Percentiles rank a stretch among this genome's conserved stretches.
phyloP scores from a whole-genome alignment of 2,113 vertebrate genomes.

The Heptranchias perlo region DNA sequence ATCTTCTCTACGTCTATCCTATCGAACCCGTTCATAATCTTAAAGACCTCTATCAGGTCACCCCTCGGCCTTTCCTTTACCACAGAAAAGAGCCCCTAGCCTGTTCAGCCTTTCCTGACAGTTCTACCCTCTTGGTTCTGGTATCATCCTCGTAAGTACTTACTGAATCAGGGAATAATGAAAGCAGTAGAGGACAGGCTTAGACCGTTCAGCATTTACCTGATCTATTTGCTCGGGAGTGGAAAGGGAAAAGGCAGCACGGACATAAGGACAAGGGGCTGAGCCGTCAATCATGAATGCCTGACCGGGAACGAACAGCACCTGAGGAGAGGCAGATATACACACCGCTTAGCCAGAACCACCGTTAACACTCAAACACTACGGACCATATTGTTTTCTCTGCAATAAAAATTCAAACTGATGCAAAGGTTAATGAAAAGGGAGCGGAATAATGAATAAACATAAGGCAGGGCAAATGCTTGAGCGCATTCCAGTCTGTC shows the following conservation, averaged over 20 bases:
- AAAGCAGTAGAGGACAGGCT: too few relatives aligned
- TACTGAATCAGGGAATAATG: not conserved
- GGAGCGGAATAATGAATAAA: too few relatives aligned
- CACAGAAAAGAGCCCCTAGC: not conserved
- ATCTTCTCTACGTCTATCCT: too few relatives aligned
- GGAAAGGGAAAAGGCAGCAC: slow-evolving; percentile 76
- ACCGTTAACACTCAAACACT: too few relatives aligned
- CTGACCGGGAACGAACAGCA: slow-evolving; percentile 79
- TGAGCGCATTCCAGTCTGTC: too few relatives aligned
- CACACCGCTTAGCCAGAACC: not conserved
- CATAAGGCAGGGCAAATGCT: too few relatives aligned
- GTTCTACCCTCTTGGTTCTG: not conserved
- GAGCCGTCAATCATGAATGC: slow-evolving; percentile 68
- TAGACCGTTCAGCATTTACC: too few relatives aligned
- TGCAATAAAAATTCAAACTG: not conserved
- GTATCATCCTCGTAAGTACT: not conserved
- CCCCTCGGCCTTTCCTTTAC: not conserved
- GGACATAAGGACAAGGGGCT: slow-evolving; percentile 69
- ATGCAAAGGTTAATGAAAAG: not conserved
- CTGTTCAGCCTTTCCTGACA: not conserved
- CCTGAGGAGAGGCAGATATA: slow-evolving; percentile 53
- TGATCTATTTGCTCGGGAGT: slow-evolving; percentile 79
- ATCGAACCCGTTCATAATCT: too few relatives aligned
- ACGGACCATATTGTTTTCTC: not conserved
- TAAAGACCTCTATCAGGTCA: not conserved